Evolutionary conservation across 2,888 invertebrate species (phyloP), one percentile per base, ranked within the genome.

Genomic region (Tenthredo notha): DNA sequence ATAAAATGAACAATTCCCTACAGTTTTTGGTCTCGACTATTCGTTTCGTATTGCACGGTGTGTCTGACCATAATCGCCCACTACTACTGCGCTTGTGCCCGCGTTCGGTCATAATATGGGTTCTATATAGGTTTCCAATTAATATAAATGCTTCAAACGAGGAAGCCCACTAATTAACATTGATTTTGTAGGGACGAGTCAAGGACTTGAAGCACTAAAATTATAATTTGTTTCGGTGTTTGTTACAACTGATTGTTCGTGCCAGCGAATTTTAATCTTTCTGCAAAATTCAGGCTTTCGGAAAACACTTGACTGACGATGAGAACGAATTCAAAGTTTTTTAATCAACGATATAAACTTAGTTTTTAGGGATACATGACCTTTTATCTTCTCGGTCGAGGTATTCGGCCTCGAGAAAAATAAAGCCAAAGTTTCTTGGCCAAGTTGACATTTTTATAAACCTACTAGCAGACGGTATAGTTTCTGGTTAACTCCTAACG

Each of bases 371-470:
- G 25, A 15, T 29, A 77, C 47, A 18, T 33, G 77, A 33, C 18
- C 37, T 4, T 21, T 70, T 74, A 10, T 25, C 47, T n/a, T 54
- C 9, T 33, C 18, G 21, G 50, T 50, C 33, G 54, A 75, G 33
- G 47, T 54, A 21, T 54, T 33, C 33, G 33, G 10, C 9, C 25
- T 29, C 7, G 50, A 77, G n/a, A 6, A 40, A 77, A 77, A 77
- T 50, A 54, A 33, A 25, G 50, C 33, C 9, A 33, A 77, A 77
- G 50, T 77, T 77, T 50, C 50, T 77, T 15, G 29, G 54, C 50
- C 54, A 77, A 77, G 29, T 50, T 77, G 50, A 54, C 77, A 40
- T 33, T 77, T 77, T 50, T 50, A 77, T 77, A 77, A 75, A 75
- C n/a, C 47, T 47, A n/a, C 43, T 9, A 5, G 43, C 6, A 7